phyloP scores from a whole-genome alignment of 2,888 invertebrate genomes.

The Himalopsyche tibetana region DNA sequence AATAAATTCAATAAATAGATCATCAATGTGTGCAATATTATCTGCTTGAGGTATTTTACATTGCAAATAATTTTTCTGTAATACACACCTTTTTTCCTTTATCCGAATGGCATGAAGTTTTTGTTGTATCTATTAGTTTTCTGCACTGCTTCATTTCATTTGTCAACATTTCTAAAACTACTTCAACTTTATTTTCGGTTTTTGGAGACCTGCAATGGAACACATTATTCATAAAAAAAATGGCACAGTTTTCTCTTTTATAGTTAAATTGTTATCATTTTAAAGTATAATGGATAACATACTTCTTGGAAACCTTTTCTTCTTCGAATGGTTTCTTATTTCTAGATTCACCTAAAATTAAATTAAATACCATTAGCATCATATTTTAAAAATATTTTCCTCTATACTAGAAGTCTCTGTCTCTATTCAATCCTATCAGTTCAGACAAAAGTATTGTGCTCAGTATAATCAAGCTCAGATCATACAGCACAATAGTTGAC shows the following conservation, averaged over 20 bases:
- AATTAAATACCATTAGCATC: neutral
- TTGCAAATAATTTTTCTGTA: neutral
- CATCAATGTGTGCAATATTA: neutral
- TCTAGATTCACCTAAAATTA: constrained; percentile 28
- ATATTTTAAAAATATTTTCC: neutral
- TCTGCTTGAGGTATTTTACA: neutral
- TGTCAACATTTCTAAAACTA: constrained; percentile 52
- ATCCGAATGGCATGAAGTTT: neutral
- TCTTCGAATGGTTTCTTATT: neutral
- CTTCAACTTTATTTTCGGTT: constrained; percentile 45
- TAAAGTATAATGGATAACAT: neutral
- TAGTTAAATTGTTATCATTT: no score
- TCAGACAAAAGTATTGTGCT: no score
- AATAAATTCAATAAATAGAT: neutral
- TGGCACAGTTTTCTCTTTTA: neutral
- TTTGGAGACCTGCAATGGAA: constrained; percentile 17
- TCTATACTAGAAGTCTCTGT: no score
- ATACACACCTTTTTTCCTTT: neutral
- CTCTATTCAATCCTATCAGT: no score
- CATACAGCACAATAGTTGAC: no score
- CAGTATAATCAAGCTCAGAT: no score
- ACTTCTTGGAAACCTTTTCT: constrained; percentile 11
- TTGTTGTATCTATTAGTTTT: constrained; percentile 27
- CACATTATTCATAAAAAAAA: constrained; percentile 12
- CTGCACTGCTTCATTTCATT: constrained; percentile 56